Evolutionary conservation across 1,140 invertebrate species (phyloP).

Genomic region (Aleiodes sp.): DNA sequence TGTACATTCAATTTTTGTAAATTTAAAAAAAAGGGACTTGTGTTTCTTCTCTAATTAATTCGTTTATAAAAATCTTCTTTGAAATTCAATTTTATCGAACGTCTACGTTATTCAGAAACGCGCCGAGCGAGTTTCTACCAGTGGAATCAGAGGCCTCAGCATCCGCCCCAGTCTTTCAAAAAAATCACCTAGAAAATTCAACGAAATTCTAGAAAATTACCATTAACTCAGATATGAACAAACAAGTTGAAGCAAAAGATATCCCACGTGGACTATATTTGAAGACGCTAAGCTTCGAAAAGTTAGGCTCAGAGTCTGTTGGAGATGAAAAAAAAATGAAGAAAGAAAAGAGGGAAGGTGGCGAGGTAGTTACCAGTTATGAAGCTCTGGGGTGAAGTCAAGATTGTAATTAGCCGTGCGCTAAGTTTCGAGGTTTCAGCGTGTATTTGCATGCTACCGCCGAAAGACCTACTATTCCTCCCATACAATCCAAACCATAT

Average conservation of each 20-base stretch:
- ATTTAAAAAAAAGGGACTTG: too few species aligned
- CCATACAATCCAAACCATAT: background rate
- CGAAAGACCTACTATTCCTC: slow-evolving; percentile 6
- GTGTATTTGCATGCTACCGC: slow-evolving; percentile 55
- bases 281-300: slow-evolving; percentile 65
- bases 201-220: too few species aligned
- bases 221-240: background rate
- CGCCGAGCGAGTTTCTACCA: too few species aligned
- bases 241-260: background rate
- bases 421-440: slow-evolving; percentile 61
- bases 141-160: too few species aligned
- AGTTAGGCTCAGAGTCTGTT: slow-evolving; percentile 43
- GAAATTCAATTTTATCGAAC: too few species aligned
- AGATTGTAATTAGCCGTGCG: slow-evolving; percentile 64
- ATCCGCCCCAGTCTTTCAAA: too few species aligned
- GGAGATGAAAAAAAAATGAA: background rate
- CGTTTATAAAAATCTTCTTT: too few species aligned
- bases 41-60: too few species aligned
- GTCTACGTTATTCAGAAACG: too few species aligned
- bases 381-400: slow-evolving; percentile 64
- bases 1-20: too few species aligned
- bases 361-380: slow-evolving; percentile 58
- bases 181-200: too few species aligned
- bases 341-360: slow-evolving; percentile 34
- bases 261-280: slow-evolving; percentile 60